Conservation (phyloP, 2,797 vertebrate genomes). For the Sylvilagus floridanus region DNA sequence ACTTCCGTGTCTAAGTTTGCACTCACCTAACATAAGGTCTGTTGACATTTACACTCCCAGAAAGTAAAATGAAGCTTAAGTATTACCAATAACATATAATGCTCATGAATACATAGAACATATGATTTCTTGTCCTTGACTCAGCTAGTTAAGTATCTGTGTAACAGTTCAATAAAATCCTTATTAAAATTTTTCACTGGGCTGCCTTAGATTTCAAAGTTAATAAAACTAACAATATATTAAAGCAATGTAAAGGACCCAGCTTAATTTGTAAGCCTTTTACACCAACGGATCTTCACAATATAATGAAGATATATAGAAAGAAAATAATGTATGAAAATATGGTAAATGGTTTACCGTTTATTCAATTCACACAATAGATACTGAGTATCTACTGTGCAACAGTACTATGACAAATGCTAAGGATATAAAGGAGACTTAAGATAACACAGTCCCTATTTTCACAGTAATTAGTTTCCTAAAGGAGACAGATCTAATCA, state of each 20-base stretch:
- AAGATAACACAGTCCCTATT: slow-evolving; percentile 14
- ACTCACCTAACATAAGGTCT: slow-evolving; percentile 39
- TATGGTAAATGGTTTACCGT: neutral
- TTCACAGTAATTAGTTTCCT: slow-evolving; percentile 9
- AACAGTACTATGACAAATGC: neutral
- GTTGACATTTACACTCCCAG: neutral
- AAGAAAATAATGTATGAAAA: slow-evolving; percentile 21
- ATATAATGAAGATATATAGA: neutral
- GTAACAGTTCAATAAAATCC: slow-evolving; percentile 9
- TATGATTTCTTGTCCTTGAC: neutral
- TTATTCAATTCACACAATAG: slow-evolving; percentile 51
- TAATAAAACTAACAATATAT: neutral
- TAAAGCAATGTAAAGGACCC: neutral
- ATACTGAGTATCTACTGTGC: neutral
- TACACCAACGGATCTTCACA: slow-evolving; percentile 9
- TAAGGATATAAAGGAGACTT: neutral
- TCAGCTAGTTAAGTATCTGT: slow-evolving; percentile 28
- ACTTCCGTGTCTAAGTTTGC: neutral
- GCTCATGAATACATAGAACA: slow-evolving; percentile 2
- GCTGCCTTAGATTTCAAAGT: slow-evolving; percentile 5
- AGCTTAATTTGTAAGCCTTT: slow-evolving; percentile 49
- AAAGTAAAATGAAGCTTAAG: slow-evolving; percentile 47
- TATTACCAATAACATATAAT: slow-evolving; percentile 9
- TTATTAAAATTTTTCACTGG: neutral
- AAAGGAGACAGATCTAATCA: neutral